Percentiles rank a stretch among this genome's conserved stretches.
Evolutionary conservation across 2,888 invertebrate genomes (phyloP).

Genomic region (Parthenolecanium corni): DNA sequence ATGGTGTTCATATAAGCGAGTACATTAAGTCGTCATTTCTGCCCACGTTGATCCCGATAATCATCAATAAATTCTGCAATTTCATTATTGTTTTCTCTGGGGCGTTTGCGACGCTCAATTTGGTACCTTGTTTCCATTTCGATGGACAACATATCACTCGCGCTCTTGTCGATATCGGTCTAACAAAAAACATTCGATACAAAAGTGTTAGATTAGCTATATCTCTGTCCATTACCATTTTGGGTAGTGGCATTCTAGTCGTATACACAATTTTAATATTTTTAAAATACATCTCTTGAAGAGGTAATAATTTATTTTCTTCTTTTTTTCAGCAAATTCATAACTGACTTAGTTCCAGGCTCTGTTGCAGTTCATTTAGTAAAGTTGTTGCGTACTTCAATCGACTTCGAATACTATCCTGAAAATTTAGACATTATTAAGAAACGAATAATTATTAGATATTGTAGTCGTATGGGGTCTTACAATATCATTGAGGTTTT

Average conservation of each 20-base stretch:
- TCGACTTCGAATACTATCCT: not conserved
- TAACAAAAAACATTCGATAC: constrained; percentile 42
- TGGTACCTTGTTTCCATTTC: constrained; percentile 82
- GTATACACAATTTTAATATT: constrained; percentile 53
- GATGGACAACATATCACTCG: constrained; percentile 84
- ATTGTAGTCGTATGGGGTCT: too few species aligned
- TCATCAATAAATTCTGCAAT: constrained; percentile 59
- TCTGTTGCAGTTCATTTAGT: constrained; percentile 1
- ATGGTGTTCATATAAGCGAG: constrained; percentile 60
- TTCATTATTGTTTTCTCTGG: constrained; percentile 78
- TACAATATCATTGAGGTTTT: not conserved
- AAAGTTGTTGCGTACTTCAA: not conserved
- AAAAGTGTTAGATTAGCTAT: constrained; percentile 50
- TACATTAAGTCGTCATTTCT: constrained; percentile 56
- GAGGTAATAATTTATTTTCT: too few species aligned
- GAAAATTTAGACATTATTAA: not conserved
- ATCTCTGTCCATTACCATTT: constrained; percentile 54
- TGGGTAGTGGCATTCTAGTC: constrained; percentile 58
- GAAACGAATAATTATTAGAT: too few species aligned
- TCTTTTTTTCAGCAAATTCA: not conserved
- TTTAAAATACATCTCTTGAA: constrained; percentile 10
- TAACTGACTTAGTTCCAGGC: not conserved
- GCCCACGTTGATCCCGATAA: constrained; percentile 53
- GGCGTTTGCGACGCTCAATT: constrained; percentile 80
- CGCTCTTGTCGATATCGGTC: constrained; percentile 51